Conservation (phyloP, 2,888 invertebrate genomes). For the Philopedon plagiatum region DNA sequence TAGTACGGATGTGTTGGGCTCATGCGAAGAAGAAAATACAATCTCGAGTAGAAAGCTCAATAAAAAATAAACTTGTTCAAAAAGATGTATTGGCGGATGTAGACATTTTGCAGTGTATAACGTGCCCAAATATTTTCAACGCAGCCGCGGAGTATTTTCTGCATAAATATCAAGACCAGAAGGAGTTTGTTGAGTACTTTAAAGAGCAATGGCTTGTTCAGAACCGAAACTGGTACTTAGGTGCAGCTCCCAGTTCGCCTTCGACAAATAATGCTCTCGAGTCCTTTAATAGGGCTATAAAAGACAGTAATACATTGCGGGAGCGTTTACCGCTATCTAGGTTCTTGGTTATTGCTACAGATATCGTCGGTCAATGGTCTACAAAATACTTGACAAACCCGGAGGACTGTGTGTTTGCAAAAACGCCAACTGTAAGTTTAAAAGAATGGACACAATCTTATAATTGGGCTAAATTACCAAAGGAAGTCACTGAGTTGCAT, state of each 20-base stretch:
- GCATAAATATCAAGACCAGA: background rate
- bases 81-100: too few species aligned
- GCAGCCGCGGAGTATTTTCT: background rate
- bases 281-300: background rate
- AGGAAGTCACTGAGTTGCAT: background rate
- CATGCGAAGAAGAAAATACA: background rate
- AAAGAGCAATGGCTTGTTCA: background rate
- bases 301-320: background rate
- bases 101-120: too few species aligned
- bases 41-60: too few species aligned
- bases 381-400: too few species aligned
- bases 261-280: background rate
- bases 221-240: background rate
- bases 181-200: too few species aligned
- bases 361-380: too few species aligned
- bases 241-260: background rate
- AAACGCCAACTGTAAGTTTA: background rate
- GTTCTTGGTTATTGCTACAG: background rate
- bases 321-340: background rate
- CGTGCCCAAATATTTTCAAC: too few species aligned
- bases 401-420: too few species aligned
- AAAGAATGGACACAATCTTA: background rate
- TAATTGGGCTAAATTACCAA: background rate
- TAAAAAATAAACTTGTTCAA: too few species aligned
- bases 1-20: background rate